Base-by-base conservation (phyloP, 1,140 invertebrate genomes). In the Phocides pigmalion region DNA sequence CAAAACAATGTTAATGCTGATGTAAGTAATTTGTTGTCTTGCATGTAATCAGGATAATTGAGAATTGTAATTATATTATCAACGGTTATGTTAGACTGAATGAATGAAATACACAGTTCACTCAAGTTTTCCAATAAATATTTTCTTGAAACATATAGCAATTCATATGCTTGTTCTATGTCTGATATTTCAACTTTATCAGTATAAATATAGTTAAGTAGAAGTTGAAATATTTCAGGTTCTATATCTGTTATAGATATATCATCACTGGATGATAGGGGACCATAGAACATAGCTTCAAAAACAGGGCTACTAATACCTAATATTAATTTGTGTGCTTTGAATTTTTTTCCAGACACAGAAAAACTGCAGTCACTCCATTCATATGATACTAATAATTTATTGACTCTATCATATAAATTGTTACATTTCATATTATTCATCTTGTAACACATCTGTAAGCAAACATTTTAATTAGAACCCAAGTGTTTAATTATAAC, bases 241-340 rank as follows among this genome's bases (percentile, higher is more conserved):
- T 91, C 85, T 42, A 93, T 93, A 66, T 94, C 93, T 25, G 83
- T 87, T 28, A 94, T 89, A 11, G 76, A 47, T 58, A 94, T 90
- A 68, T 89, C 86, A 41, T 86, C 75, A 64, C 80, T 69, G 39
- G 90, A 85, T 25, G 94, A 93, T 65, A 95, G 64, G n/a, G 93
- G 91, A 0, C 95, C 94, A 83, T 93, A 95, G 67, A 95, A 93
- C 94, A 96, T 95, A 8, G 95, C 95, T 81, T 96, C 95, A 77
- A 96, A 96, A n/a, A 96, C 95, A 3, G 95, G 95, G 85, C 95
- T 95, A 69, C 93, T 93, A 8, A 94, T 93, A 5, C 93, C 93
- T 19, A 96, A 73, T 58, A 96, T 94, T 28, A 95, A 79, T 81
- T 95, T 95, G 74, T 96, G 95, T 49, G 93, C 93, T 76, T 91